Evolutionary conservation across 2,888 invertebrate genomes (phyloP).

Genomic region (Calameuta filiformis): DNA sequence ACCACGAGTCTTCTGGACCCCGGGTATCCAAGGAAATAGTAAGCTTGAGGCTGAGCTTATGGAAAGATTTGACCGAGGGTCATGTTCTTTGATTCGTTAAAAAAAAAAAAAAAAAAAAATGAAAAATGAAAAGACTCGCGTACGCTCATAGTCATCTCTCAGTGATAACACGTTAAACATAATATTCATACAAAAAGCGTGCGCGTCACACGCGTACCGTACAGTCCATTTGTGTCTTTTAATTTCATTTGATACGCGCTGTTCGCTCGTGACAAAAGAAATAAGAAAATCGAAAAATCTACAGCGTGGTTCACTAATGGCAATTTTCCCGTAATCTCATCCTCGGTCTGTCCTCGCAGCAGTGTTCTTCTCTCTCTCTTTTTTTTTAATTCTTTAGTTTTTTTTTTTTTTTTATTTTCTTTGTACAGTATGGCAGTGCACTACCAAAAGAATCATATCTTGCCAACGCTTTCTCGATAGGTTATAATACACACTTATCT

Average conservation of each 20-base stretch:
- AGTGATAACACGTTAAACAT: neutral
- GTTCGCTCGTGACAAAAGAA: neutral
- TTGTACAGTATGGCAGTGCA: neutral
- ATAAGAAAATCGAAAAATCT: neutral
- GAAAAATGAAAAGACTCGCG: neutral
- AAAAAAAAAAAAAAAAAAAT: neutral
- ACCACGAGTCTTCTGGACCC: constrained; percentile 3
- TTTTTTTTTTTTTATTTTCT: neutral
- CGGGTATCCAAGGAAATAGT: constrained; percentile 8
- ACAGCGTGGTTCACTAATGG: neutral
- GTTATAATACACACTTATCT: neutral
- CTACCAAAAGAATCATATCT: neutral
- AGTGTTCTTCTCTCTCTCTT: neutral
- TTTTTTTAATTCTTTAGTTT: neutral
- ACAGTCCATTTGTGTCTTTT: neutral
- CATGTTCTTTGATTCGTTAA: neutral
- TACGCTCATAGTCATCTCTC: neutral
- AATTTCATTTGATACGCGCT: neutral
- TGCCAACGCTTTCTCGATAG: neutral
- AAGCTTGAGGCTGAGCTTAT: constrained; percentile 20
- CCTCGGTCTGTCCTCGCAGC: neutral
- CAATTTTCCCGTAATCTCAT: constrained; percentile 6
- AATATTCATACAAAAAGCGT: neutral
- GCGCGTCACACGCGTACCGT: neutral
- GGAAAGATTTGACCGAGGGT: constrained; percentile 11